These are phyloP conservation scores for Ataeniobius toweri DNA, from an alignment of 2,797 vertebrate species.

Conservation along the genomic window DNA sequence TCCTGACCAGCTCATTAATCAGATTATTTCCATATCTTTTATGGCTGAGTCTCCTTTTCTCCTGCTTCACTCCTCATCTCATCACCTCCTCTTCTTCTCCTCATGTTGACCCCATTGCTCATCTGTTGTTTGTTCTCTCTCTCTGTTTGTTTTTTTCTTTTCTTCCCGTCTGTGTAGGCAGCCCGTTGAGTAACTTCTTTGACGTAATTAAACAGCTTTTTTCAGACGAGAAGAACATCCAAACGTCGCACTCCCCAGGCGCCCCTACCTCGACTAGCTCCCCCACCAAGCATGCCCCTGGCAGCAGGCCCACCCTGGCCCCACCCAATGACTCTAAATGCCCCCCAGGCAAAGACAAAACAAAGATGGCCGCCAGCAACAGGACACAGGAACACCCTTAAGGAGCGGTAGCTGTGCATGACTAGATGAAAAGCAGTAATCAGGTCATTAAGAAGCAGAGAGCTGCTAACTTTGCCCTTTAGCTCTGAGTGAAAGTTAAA, in stretches of 20 bases:
- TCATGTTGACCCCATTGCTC: slow-evolving; percentile 79
- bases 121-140: slow-evolving; percentile 80
- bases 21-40: not conserved
- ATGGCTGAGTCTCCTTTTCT: slow-evolving; percentile 47
- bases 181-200: slow-evolving; percentile 99
- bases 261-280: slow-evolving; percentile 90
- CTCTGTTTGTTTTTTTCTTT: slow-evolving; percentile 67
- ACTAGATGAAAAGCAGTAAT: slow-evolving; percentile 55
- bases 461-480: slow-evolving; percentile 58
- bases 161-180: slow-evolving; percentile 95
- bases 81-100: slow-evolving; percentile 62
- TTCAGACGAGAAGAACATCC: slow-evolving; percentile 99
- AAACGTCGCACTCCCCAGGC: slow-evolving; percentile 90
- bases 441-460: slow-evolving; percentile 50
- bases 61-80: slow-evolving; percentile 52
- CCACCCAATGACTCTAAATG: slow-evolving; percentile 92
- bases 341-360: slow-evolving; percentile 90
- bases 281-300: slow-evolving; percentile 90
- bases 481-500: slow-evolving; percentile 38
- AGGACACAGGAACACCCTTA: slow-evolving; percentile 94
- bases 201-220: slow-evolving; percentile 99
- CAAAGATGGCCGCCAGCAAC: slow-evolving; percentile 88
- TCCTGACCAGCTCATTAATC: not conserved
- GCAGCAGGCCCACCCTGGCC: slow-evolving; percentile 88
- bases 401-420: slow-evolving; percentile 72